Conservation (phyloP, 1,140 invertebrate genomes). For the Nomia melanderi region DNA sequence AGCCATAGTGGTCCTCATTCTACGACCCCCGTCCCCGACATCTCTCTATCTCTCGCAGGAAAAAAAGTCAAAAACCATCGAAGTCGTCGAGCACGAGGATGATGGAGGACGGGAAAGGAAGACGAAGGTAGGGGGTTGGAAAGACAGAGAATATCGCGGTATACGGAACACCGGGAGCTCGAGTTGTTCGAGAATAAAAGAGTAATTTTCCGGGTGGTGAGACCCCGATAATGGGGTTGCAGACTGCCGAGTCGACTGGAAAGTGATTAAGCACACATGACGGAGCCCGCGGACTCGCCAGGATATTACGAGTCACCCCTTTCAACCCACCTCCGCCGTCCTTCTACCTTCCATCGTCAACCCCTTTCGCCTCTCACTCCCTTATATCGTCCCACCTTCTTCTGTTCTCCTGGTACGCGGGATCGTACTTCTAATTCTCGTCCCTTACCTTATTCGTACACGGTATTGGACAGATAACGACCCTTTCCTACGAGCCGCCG, state of each 20-base stretch:
- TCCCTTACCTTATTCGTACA: slow-evolving; percentile 39
- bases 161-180: slow-evolving; percentile 68
- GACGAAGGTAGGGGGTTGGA: slow-evolving; percentile 36
- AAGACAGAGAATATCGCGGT: slow-evolving; percentile 62
- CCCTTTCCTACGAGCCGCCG: slow-evolving; percentile 13
- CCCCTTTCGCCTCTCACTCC: slow-evolving; percentile 16
- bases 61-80: slow-evolving; percentile 47
- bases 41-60: not conserved
- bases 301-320: slow-evolving; percentile 76
- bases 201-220: slow-evolving; percentile 81
- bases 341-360: slow-evolving; percentile 21
- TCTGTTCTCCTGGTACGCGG: slow-evolving; percentile 25
- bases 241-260: slow-evolving; percentile 80
- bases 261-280: slow-evolving; percentile 81
- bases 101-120: slow-evolving; percentile 28
- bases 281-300: slow-evolving; percentile 76
- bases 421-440: slow-evolving; percentile 51
- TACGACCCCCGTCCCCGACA: too few relatives aligned
- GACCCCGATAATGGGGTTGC: slow-evolving; percentile 80
- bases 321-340: slow-evolving; percentile 54
- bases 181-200: slow-evolving; percentile 79
- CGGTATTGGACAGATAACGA: slow-evolving; percentile 47
- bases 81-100: slow-evolving; percentile 34
- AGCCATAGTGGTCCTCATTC: not conserved
- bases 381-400: slow-evolving; percentile 35